These are phyloP conservation scores for Melikaiella ostensackeni DNA, from an alignment of 2,888 invertebrate genomes.

Conservation along the genomic window DNA sequence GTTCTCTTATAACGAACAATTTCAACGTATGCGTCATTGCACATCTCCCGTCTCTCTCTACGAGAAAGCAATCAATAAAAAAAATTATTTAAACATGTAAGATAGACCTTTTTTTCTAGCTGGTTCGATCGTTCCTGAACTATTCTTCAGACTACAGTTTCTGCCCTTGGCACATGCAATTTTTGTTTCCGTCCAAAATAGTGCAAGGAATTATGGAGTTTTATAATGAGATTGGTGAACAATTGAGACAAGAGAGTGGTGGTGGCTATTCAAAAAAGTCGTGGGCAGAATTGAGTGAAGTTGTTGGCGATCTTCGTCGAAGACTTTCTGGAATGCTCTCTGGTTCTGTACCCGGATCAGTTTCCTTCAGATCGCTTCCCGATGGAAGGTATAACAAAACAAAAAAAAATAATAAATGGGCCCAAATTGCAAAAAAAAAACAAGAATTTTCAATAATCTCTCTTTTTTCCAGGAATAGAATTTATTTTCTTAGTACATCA, in stretches of 20 bases:
- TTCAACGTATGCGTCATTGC: no score
- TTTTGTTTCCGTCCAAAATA: slow-evolving; percentile 14
- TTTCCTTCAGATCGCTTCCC: slow-evolving; percentile 87
- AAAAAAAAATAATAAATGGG: no score
- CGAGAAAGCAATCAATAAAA: no score
- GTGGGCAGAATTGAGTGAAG: slow-evolving; percentile 89
- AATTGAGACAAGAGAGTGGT: slow-evolving; percentile 34
- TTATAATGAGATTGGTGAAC: slow-evolving; percentile 36
- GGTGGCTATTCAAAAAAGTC: slow-evolving; percentile 71
- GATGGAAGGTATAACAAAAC: slow-evolving; percentile 80
- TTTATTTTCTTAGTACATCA: slow-evolving; percentile 94
- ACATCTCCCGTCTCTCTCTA: no score
- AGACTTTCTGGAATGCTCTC: slow-evolving; percentile 88
- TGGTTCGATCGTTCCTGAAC: slow-evolving; percentile 21
- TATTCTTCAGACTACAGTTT: slow-evolving; percentile 16
- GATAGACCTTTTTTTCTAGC: neutral
- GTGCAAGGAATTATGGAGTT: slow-evolving; percentile 47
- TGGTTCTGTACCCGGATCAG: slow-evolving; percentile 87
- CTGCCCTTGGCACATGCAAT: slow-evolving; percentile 29
- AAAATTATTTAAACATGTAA: no score
- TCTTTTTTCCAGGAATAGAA: slow-evolving; percentile 81
- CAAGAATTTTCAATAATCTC: neutral
- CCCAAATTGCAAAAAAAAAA: neutral
- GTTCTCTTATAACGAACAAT: no score
- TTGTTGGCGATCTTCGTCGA: slow-evolving; percentile 89